phyloP scores from a whole-genome alignment of 2,797 vertebrate species.

The Allobates femoralis region DNA sequence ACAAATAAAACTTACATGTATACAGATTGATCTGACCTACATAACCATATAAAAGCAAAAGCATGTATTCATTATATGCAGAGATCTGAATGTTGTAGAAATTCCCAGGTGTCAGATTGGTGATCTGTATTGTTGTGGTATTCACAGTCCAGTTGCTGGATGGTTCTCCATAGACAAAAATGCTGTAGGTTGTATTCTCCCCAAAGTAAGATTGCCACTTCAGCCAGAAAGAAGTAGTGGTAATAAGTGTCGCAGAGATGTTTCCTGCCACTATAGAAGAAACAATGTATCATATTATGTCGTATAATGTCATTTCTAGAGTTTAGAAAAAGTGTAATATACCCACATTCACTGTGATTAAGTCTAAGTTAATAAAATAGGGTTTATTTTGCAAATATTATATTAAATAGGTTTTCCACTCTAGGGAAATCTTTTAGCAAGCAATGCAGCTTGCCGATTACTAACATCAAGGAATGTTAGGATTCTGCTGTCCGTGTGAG shows the following conservation, averaged over 20 bases:
- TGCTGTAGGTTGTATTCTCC: not conserved
- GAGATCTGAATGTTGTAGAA: constrained; percentile 22
- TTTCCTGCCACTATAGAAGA: constrained; percentile 26
- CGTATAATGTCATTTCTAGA: no score
- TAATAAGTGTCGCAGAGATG: constrained; percentile 16
- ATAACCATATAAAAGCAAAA: constrained; percentile 28
- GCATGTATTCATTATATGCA: not conserved
- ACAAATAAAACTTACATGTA: constrained; percentile 29
- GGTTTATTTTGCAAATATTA: no score
- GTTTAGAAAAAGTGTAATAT: no score
- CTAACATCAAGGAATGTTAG: no score
- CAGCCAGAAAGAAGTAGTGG: not conserved
- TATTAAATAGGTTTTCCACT: no score
- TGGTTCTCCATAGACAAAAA: constrained; percentile 36
- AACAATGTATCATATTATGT: not conserved
- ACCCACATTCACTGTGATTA: no score
- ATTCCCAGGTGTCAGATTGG: constrained; percentile 38
- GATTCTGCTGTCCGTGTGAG: no score
- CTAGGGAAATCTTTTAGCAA: no score
- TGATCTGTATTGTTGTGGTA: not conserved
- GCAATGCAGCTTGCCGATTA: no score
- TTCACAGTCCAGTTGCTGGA: not conserved
- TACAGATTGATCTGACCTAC: constrained; percentile 14
- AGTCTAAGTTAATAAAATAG: no score
- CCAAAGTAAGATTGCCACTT: not conserved